phyloP scores from a whole-genome alignment of 2,888 invertebrate genomes.

The Stratiomys singularior region DNA sequence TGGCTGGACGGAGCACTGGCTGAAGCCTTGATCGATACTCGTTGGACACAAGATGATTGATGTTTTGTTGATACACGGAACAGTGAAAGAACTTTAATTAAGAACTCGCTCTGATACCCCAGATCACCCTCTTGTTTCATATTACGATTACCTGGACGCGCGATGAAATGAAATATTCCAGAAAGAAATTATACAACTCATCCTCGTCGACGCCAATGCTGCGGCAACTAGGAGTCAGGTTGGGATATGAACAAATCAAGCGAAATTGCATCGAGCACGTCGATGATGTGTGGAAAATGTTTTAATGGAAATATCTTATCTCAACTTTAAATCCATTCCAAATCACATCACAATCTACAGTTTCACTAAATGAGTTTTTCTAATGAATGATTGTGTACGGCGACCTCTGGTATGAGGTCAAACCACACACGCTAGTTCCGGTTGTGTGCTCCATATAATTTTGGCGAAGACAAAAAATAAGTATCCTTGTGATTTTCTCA shows the following conservation, averaged over 20 bases:
- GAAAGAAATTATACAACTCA: slow-evolving; percentile 36
- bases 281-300: not conserved
- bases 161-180: slow-evolving; percentile 24
- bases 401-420: too few species aligned
- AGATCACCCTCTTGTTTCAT: slow-evolving; percentile 24
- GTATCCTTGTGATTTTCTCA: too few species aligned
- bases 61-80: slow-evolving; percentile 48
- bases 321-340: not conserved
- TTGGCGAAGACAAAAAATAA: not conserved
- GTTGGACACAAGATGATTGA: slow-evolving; percentile 48
- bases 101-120: slow-evolving; percentile 46
- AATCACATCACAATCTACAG: not conserved
- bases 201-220: slow-evolving; percentile 16
- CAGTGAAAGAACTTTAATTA: slow-evolving; percentile 49
- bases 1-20: not conserved
- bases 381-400: too few species aligned
- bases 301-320: slow-evolving; percentile 20
- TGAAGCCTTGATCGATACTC: slow-evolving; percentile 19
- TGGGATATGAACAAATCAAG: not conserved
- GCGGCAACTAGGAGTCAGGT: not conserved
- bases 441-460: not conserved
- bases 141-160: slow-evolving; percentile 33
- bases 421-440: not conserved
- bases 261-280: not conserved
- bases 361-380: not conserved